Evolutionary conservation across 2,888 invertebrate species (phyloP), one percentile per base, ranked within the genome.

Genomic region (Ennomos erosarius): DNA sequence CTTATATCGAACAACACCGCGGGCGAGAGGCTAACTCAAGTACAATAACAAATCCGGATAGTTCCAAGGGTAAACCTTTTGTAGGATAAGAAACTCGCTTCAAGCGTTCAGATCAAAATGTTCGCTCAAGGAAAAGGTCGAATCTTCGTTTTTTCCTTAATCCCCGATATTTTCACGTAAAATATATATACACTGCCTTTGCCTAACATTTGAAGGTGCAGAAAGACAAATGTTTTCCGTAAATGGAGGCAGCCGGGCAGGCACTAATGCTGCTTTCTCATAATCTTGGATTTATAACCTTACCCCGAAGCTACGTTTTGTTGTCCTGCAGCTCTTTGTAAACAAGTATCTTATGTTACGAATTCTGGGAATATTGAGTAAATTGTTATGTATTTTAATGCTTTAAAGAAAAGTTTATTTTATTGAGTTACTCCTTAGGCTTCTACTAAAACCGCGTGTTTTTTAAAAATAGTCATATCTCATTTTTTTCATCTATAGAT

Each of bases 261-360:
- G 54, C 39, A 33, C 59, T 51, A 59, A 51, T 50, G 49, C 54
- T 54, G 42, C 59, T 54, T 48, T 61, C 61, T 61, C 63, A 64
- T 64, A 66, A 66, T 61, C 63, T 59, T 44, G 55, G 58, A 63
- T 65, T 65, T 66, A 66, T 57, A 48, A 59, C 59, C 53, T 59
- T 11, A 37, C 42, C 42, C 45, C 40, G 36, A 40, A 26, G 36
- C 39, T 40, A 34, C 45, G 34, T 45, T 46, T 37, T 38, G 52
- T 51, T 46, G 40, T 50, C 47, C 11, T 48, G 34, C 6, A 33
- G 10, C 26, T 26, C 26, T 26, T 37, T 9, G 12, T 10, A 40
- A 45, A 56, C 45, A 50, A 39, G 36, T 26, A 9, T 10, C 33
- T 16, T 10, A 9, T 36, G 46, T 10, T 33, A 51, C 40, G 49